Percentiles rank a stretch among this genome's conserved stretches.
Conservation (phyloP, 2,113 vertebrate genomes). For the Atractosteus spatula region DNA sequence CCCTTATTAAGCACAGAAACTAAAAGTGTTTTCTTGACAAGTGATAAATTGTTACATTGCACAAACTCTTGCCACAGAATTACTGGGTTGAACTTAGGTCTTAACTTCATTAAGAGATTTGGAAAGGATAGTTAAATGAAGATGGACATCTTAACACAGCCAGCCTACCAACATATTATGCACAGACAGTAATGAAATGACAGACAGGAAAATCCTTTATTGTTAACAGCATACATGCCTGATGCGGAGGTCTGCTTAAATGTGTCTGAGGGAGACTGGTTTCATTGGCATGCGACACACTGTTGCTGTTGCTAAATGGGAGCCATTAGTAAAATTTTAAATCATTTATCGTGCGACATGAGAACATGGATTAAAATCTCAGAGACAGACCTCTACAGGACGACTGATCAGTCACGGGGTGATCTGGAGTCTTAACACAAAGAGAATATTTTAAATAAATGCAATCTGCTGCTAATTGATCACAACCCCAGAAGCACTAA, state of each 20-base stretch:
- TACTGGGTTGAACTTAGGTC: constrained; percentile 83
- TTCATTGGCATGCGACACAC: constrained; percentile 51
- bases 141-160: constrained; percentile 82
- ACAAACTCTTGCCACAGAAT: constrained; percentile 92
- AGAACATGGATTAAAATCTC: constrained; percentile 55
- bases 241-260: constrained; percentile 28
- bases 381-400: constrained; percentile 40
- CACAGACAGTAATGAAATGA: constrained; percentile 56
- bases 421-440: constrained; percentile 41
- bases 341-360: constrained; percentile 53
- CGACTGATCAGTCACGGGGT: constrained; percentile 50
- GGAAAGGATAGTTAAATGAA: constrained; percentile 81
- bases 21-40: constrained; percentile 98
- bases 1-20: constrained; percentile 97
- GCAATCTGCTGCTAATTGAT: constrained; percentile 56
- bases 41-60: constrained; percentile 98
- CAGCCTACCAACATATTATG: constrained; percentile 63
- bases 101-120: constrained; percentile 98
- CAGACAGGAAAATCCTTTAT: constrained; percentile 45
- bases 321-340: constrained; percentile 62
- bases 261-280: constrained; percentile 21
- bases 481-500: constrained; percentile 54
- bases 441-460: constrained; percentile 65
- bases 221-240: constrained; percentile 19
- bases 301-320: constrained; percentile 50